These are phyloP conservation scores for Glaucopsyche alexis DNA, from an alignment of 2,888 invertebrate genomes.

Conservation along the genomic window DNA sequence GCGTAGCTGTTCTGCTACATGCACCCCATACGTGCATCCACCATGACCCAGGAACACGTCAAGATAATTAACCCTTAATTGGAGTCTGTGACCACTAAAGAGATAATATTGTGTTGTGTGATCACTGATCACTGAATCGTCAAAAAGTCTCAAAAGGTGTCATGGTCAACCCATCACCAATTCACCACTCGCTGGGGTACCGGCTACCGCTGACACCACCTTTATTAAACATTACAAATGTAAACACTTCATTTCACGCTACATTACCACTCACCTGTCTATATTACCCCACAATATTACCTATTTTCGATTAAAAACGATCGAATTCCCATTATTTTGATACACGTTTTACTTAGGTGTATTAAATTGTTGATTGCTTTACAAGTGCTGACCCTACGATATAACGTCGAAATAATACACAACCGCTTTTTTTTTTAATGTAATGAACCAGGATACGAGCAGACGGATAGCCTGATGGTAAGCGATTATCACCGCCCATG, in stretches of 20 bases:
- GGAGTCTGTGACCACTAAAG: no score
- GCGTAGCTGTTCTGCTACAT: no score
- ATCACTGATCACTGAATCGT: not conserved
- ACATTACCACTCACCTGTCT: slow-evolving; percentile 1
- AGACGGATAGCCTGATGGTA: no score
- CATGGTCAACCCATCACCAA: not conserved
- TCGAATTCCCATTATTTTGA: slow-evolving; percentile 5
- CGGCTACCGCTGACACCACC: not conserved
- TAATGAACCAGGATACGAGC: no score
- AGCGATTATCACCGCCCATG: no score
- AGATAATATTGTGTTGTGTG: no score
- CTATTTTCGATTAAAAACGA: slow-evolving; percentile 8
- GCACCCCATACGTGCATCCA: no score
- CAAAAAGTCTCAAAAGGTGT: not conserved
- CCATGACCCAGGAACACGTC: no score
- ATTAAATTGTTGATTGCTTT: not conserved
- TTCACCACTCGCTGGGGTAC: not conserved
- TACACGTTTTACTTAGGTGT: not conserved
- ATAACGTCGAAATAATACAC: not conserved
- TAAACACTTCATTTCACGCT: slow-evolving; percentile 16
- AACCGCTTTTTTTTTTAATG: no score
- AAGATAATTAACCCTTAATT: no score
- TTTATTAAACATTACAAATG: not conserved
- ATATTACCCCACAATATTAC: not conserved
- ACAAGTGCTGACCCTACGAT: not conserved